Conservation (phyloP, 2,113 vertebrate species). For the Sorex araneus region DNA sequence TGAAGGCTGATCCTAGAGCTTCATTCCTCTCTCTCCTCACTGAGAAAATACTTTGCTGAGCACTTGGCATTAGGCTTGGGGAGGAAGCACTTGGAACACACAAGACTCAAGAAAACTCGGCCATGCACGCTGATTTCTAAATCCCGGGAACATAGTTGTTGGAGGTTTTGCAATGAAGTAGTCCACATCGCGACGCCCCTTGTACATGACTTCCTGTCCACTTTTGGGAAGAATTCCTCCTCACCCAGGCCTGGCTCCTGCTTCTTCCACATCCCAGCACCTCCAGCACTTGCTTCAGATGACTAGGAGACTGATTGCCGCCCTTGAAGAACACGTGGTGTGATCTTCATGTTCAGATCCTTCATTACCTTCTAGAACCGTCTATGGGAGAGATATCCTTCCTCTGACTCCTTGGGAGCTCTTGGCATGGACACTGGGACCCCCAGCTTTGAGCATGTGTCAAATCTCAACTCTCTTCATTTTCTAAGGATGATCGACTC, state of each 20-base stretch:
- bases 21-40: background rate
- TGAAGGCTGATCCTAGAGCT: background rate
- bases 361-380: background rate
- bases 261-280: constrained; percentile 12
- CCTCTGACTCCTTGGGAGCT: background rate
- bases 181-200: background rate
- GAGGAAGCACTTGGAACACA: background rate
- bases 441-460: background rate
- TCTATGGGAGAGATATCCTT: background rate
- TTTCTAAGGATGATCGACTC: background rate
- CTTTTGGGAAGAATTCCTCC: background rate
- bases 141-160: background rate
- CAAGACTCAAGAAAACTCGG: background rate
- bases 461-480: background rate
- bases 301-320: too few relatives aligned
- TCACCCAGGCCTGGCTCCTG: background rate
- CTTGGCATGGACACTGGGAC: background rate
- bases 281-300: background rate
- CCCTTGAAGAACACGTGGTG: background rate
- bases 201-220: background rate
- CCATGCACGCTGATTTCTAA: background rate
- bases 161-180: constrained; percentile 24
- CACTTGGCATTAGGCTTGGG: background rate
- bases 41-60: background rate
- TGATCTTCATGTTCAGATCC: background rate